A percentile compares a stretch with the other conserved stretches of the same genome.
phyloP scores from a whole-genome alignment of 1,140 invertebrate genomes.

The Drosophila lini region DNA sequence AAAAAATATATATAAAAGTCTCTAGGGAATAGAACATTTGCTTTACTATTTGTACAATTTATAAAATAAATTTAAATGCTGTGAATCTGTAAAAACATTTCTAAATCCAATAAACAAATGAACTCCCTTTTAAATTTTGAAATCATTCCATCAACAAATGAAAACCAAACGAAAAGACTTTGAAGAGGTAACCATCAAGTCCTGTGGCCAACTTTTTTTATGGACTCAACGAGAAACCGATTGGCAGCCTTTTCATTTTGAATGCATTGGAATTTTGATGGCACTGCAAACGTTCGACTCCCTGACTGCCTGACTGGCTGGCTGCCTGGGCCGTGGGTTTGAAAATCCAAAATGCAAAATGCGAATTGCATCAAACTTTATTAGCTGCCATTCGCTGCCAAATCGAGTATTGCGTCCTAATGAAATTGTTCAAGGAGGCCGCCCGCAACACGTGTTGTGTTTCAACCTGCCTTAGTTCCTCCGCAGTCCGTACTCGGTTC shows the following conservation, averaged over 20 bases:
- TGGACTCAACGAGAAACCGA: slow-evolving; percentile 7
- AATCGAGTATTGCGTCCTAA: slow-evolving; percentile 38
- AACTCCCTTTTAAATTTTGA: background rate
- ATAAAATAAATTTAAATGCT: too few relatives aligned
- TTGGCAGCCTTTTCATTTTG: slow-evolving; percentile 56
- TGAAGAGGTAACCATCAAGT: slow-evolving; percentile 11
- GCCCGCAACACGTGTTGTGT: slow-evolving; percentile 43
- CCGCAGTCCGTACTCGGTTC: slow-evolving; percentile 1
- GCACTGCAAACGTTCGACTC: slow-evolving; percentile 19
- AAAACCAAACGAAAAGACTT: slow-evolving; percentile 5
- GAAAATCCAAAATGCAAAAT: slow-evolving; percentile 33
- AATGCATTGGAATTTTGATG: slow-evolving; percentile 63
- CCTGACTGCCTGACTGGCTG: slow-evolving; percentile 14
- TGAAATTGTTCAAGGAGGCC: slow-evolving; percentile 28
- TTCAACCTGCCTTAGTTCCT: slow-evolving; percentile 17
- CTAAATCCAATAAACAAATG: background rate
- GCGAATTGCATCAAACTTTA: slow-evolving; percentile 52
- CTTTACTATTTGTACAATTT: too few relatives aligned
- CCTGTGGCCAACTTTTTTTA: slow-evolving; percentile 12
- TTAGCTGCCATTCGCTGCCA: slow-evolving; percentile 22
- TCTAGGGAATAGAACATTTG: too few relatives aligned
- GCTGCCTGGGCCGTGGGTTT: slow-evolving; percentile 6
- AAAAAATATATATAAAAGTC: too few relatives aligned
- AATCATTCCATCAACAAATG: background rate
- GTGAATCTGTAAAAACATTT: too few relatives aligned